phyloP scores from a whole-genome alignment of 2,113 vertebrate species.

The Stegastes partitus region DNA sequence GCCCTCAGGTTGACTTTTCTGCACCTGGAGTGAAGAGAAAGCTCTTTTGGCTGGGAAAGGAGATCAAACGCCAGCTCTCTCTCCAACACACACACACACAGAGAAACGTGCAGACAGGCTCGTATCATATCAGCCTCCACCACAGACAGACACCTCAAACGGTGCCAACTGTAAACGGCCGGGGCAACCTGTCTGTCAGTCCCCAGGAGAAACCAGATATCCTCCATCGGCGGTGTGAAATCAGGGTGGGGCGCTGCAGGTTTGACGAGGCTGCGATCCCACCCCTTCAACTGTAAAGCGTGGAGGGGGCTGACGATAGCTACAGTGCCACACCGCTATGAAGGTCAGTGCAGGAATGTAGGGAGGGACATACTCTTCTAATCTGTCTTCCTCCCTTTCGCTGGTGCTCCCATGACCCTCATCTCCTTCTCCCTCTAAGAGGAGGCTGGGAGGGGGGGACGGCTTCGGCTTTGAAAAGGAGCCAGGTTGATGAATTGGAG shows the following conservation, averaged over 20 bases:
- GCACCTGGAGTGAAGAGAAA: conserved; percentile 81
- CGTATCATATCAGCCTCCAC: conserved; percentile 60
- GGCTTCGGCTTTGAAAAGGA: conserved; percentile 68
- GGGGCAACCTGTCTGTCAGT: conserved; percentile 59
- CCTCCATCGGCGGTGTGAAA: conserved; percentile 47
- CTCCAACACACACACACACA: conserved; percentile 40
- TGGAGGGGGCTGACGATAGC: conserved; percentile 71
- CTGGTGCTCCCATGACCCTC: conserved; percentile 69
- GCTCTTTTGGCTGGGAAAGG: conserved; percentile 65
- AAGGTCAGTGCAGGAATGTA: conserved; percentile 76
- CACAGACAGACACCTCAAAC: conserved; percentile 72
- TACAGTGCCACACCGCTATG: conserved; percentile 57
- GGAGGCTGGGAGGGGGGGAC: conserved; percentile 27
- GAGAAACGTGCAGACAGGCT: conserved; percentile 48
- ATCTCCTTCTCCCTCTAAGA: conserved; percentile 50
- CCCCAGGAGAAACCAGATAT: conserved; percentile 56
- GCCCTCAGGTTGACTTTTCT: conserved; percentile 78
- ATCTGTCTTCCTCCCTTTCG: conserved; percentile 67
- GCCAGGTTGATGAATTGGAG: conserved; percentile 74
- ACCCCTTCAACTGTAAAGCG: conserved; percentile 50
- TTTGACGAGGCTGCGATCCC: conserved; percentile 47
- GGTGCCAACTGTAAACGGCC: conserved; percentile 70
- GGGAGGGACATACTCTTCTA: conserved; percentile 72
- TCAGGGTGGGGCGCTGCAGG: conserved; percentile 60
- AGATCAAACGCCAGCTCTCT: conserved; percentile 69